phyloP scores from a whole-genome alignment of 2,888 invertebrate species.

The Cylloceria caligata region DNA sequence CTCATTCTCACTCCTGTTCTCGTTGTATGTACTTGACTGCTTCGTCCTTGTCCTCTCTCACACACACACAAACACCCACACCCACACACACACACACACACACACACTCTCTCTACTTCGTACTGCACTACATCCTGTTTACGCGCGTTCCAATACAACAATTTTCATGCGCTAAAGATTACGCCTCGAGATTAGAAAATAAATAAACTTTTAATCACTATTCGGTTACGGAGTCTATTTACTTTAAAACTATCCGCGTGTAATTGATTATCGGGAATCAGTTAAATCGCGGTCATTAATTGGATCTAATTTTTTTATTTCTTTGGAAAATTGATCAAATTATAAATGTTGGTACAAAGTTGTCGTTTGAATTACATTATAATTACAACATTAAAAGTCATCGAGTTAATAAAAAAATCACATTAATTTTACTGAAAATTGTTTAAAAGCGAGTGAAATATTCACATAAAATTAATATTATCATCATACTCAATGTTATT shows the following conservation, averaged over 20 bases:
- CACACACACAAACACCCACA: background rate
- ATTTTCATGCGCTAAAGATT: slow-evolving; percentile 21
- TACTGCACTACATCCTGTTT: background rate
- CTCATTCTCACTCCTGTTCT: background rate
- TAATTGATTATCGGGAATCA: slow-evolving; percentile 21
- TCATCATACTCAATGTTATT: too few species aligned
- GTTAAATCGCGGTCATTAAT: background rate
- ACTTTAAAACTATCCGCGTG: background rate
- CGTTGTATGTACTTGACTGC: background rate
- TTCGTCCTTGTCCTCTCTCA: too few species aligned
- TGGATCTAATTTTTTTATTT: too few species aligned
- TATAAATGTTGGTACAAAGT: too few species aligned
- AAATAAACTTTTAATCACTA: slow-evolving; percentile 14
- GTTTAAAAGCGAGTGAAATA: too few species aligned
- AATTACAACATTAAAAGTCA: too few species aligned
- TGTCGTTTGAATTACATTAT: too few species aligned
- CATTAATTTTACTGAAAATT: too few species aligned
- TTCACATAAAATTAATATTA: too few species aligned
- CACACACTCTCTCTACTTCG: background rate
- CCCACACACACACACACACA: background rate
- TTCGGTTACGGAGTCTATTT: background rate
- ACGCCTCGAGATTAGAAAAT: slow-evolving; percentile 18
- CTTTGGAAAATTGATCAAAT: too few species aligned
- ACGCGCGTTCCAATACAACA: slow-evolving; percentile 1
- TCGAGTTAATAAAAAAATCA: too few species aligned